A percentile compares a stretch with the other conserved stretches of the same genome.
Evolutionary conservation across 2,113 vertebrate species (phyloP).

Genomic region (Fregetta grallaria): DNA sequence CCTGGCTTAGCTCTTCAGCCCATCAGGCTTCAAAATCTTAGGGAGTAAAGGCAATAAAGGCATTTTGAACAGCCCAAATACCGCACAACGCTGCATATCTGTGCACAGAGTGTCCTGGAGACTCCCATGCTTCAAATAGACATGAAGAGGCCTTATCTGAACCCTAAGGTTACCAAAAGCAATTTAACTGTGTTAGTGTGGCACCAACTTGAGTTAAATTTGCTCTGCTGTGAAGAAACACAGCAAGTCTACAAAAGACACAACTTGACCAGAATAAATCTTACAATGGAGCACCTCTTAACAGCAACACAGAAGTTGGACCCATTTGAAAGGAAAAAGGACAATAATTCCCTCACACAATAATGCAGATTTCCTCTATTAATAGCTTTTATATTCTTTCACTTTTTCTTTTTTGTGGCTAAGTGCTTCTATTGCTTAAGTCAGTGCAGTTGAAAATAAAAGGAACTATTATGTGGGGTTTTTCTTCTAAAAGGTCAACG

Average conservation of each 20-base stretch:
- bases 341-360: not conserved
- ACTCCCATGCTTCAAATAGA: not conserved
- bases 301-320: not conserved
- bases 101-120: not conserved
- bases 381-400: not conserved
- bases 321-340: not conserved
- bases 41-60: not conserved
- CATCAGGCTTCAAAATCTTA: not conserved
- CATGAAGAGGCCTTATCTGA: not conserved
- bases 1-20: not conserved
- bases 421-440: not conserved
- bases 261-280: not conserved
- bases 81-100: no score
- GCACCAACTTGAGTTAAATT: not conserved
- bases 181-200: not conserved
- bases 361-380: not conserved
- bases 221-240: not conserved
- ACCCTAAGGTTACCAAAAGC: not conserved
- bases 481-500: not conserved
- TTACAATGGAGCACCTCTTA: not conserved
- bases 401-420: not conserved
- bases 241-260: not conserved
- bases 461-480: not conserved
- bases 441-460: not conserved
- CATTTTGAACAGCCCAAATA: not conserved